A percentile compares a stretch with the other conserved stretches of the same genome.
Conservation (phyloP, 2,113 vertebrate genomes). For the Oryzias curvinotus region DNA sequence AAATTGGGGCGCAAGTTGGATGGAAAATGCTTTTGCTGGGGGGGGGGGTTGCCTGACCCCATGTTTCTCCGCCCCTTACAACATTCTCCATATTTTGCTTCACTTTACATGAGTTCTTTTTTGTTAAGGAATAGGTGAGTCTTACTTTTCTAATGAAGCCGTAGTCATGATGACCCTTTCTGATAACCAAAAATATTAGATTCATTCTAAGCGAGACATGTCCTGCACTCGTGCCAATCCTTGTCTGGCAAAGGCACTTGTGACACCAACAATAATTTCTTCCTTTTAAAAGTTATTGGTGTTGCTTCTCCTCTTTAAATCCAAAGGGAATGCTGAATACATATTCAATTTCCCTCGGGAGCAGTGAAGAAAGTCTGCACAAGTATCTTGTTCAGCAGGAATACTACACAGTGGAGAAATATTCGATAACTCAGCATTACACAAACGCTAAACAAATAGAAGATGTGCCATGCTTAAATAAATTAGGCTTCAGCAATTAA, state of each 20-base stretch:
- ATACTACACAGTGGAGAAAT: slow-evolving; percentile 39
- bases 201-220: slow-evolving; percentile 3
- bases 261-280: slow-evolving; percentile 52
- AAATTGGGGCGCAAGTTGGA: too few species aligned
- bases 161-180: too few species aligned
- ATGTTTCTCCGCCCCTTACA: too few species aligned
- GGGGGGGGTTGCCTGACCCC: too few species aligned
- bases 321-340: slow-evolving; percentile 69
- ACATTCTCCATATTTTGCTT: too few species aligned
- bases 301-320: slow-evolving; percentile 67
- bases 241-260: slow-evolving; percentile 56
- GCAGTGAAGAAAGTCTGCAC: slow-evolving; percentile 49
- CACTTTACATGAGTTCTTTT: too few species aligned
- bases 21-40: too few species aligned
- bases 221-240: slow-evolving; percentile 40
- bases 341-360: slow-evolving; percentile 75
- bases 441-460: slow-evolving; percentile 69
- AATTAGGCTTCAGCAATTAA: slow-evolving; percentile 48
- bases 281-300: slow-evolving; percentile 76
- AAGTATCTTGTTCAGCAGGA: slow-evolving; percentile 56
- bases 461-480: slow-evolving; percentile 50
- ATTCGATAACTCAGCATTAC: slow-evolving; percentile 60
- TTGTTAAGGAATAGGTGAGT: background rate
- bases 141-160: background rate
- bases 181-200: slow-evolving; percentile 20